Evolutionary conservation across 2,113 vertebrate genomes (phyloP).

Genomic region (Cheilinus undulatus): DNA sequence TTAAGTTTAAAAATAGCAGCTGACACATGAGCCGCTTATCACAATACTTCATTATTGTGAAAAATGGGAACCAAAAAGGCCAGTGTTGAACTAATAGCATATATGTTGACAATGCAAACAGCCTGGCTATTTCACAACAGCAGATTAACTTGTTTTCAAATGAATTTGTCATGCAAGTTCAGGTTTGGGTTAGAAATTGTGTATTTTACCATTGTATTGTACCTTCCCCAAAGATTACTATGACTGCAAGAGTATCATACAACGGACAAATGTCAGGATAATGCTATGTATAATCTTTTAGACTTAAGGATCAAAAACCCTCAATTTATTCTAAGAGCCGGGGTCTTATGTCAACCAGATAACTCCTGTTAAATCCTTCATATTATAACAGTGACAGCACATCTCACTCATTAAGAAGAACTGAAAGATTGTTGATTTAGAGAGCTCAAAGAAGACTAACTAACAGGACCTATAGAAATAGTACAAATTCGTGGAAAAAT

Average conservation of each 20-base stretch:
- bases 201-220: no score
- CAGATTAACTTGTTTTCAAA: not conserved
- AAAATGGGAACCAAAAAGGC: not conserved
- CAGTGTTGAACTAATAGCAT: not conserved
- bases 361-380: not conserved
- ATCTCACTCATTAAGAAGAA: not conserved
- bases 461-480: no score
- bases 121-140: not conserved
- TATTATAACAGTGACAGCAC: not conserved
- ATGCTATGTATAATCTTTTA: not conserved
- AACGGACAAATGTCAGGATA: not conserved
- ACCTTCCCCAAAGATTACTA: no score
- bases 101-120: not conserved
- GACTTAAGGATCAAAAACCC: not conserved
- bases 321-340: not conserved
- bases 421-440: no score
- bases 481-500: not conserved
- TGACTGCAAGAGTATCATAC: not conserved
- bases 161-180: conserved; percentile 2
- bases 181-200: conserved; percentile 14
- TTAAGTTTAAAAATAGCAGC: conserved; percentile 28
- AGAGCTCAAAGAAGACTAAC: no score
- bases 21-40: not conserved
- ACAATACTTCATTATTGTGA: not conserved
- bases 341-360: not conserved